These are phyloP conservation scores for Xylota segnis DNA, from an alignment of 2,888 invertebrate species.

Conservation along the genomic window DNA sequence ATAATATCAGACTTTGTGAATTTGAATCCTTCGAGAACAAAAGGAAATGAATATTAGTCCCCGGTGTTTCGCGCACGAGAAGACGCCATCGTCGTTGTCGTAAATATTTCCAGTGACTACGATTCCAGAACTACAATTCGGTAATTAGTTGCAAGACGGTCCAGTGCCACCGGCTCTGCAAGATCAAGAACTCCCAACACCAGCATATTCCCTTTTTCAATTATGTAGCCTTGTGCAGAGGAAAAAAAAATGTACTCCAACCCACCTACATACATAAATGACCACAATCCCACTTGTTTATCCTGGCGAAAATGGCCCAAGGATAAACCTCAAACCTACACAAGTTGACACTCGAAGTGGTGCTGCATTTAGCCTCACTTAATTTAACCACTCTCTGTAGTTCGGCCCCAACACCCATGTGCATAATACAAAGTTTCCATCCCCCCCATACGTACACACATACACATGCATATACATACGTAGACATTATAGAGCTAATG, in stretches of 20 bases:
- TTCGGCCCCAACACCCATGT: conserved; percentile 22
- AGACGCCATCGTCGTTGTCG: conserved; percentile 43
- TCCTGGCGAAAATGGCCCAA: conserved; percentile 29
- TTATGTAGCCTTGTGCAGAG: conserved; percentile 30
- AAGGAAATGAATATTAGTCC: conserved; percentile 72
- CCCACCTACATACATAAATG: conserved; percentile 17
- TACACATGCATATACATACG: conserved; percentile 9
- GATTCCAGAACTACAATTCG: conserved; percentile 61
- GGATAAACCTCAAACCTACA: conserved; percentile 22
- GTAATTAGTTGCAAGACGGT: conserved; percentile 73
- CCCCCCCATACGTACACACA: conserved; percentile 8
- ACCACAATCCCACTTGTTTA: conserved; percentile 41
- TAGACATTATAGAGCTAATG: conserved; percentile 63
- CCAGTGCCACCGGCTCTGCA: conserved; percentile 18
- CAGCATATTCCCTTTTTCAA: conserved; percentile 16
- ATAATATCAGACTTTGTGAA: conserved; percentile 73
- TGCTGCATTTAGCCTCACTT: conserved; percentile 52
- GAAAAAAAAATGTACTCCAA: not conserved
- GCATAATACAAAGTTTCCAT: conserved; percentile 35
- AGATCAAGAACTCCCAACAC: conserved; percentile 3
- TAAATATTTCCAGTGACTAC: conserved; percentile 56
- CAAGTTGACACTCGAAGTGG: conserved; percentile 46
- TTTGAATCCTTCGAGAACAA: conserved; percentile 71
- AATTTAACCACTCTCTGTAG: conserved; percentile 37
- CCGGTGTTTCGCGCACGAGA: conserved; percentile 31